Evolutionary conservation across 2,797 vertebrate species (phyloP).

Genomic region (Pelochelys cantorii): DNA sequence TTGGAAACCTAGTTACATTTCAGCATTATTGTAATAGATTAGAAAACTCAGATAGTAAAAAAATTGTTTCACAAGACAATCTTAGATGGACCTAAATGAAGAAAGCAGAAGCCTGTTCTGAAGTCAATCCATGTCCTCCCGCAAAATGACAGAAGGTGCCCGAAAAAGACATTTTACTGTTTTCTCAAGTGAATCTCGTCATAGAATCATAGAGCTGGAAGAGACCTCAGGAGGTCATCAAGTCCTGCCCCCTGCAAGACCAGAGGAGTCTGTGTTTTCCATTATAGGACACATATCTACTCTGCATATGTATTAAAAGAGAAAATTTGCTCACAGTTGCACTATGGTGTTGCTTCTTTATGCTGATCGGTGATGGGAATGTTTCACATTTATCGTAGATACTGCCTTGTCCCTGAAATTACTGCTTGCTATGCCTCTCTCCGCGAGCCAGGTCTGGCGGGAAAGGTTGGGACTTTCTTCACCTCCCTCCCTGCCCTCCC

Average conservation of each 20-base stretch:
- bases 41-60: background rate
- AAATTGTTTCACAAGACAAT: background rate
- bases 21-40: background rate
- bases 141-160: background rate
- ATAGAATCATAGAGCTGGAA: no score
- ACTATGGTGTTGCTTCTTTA: background rate
- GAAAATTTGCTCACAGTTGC: conserved; percentile 78
- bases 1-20: background rate
- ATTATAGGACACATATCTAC: conserved; percentile 75
- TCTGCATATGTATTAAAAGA: conserved; percentile 82
- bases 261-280: conserved; percentile 78
- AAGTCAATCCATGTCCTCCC: conserved; percentile 18
- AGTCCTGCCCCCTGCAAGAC: background rate
- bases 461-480: no score
- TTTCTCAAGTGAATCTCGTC: conserved; percentile 75
- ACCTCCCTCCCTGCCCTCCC: no score
- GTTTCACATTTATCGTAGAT: background rate
- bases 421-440: no score
- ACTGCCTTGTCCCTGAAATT: background rate
- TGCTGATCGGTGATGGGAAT: conserved; percentile 80
- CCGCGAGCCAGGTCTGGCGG: no score
- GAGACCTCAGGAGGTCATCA: no score
- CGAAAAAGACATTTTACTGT: conserved; percentile 7
- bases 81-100: background rate
- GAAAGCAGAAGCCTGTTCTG: background rate